Base-by-base conservation (phyloP, 1,140 invertebrate species). In the Lepidurus packardi region DNA sequence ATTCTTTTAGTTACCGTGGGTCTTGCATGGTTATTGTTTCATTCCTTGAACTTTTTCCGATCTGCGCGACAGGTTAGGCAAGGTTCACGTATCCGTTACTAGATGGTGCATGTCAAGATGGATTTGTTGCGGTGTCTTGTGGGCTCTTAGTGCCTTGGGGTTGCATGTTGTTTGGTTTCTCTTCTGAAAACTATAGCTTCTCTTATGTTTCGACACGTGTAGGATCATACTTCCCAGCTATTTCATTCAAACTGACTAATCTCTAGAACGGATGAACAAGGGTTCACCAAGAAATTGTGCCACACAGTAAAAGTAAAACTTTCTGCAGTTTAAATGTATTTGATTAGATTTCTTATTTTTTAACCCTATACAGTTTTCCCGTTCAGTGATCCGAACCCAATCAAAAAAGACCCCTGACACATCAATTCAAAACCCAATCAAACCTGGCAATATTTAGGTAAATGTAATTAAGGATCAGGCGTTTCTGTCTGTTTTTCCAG, bases 21-120 rank as follows among this genome's bases (percentile, higher is more conserved):
- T 65, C 53, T 65, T 65, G 53, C 53, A 65, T 65, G 53, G 53
- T 65, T n/a, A 65, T 65, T 65, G 53, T 65, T 47, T 65, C 53
- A 65, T 65, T 65, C 53, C 53, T 16, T 65, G 53, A 21, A 13
- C 21, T 65, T 13, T 13, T 65, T 6, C 16, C 53, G 21, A n/a
- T 13, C 16, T 65, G 21, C 53, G 16, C 16, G 21, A 65, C 53
- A 65, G 53, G n/a, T 65, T 65, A 7, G 16, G 21, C 10, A 65
- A 21, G n/a, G 53, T 65, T 65, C 13, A 65, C 53, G 10, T 65
- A n/a, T 65, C 21, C 53, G 8, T 65, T 21, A 34, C 34, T 65
- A 21, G 16, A 65, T 65, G 53, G 53, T 65, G 53, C 53, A 65
- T 65, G 53, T 65, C 53, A 65, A 21, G n/a, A 0, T n/a, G 16